Conservation (phyloP, 1,140 invertebrate genomes). For the Cardiocondyla obscurior region DNA sequence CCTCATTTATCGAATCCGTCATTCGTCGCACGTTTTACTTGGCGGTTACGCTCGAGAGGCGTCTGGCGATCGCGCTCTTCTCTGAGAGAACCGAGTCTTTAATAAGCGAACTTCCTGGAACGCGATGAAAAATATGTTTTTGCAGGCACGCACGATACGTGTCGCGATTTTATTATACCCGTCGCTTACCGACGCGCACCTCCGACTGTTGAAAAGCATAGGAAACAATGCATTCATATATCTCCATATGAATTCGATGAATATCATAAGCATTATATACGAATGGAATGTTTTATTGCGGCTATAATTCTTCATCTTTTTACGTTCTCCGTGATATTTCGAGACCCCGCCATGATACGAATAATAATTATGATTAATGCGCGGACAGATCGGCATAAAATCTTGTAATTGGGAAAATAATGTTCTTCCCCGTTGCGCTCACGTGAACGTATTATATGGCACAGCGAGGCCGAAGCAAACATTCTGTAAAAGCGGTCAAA, state of each 20-base stretch:
- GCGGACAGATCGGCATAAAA: background rate
- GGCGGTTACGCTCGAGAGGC: conserved; percentile 64
- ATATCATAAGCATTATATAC: background rate
- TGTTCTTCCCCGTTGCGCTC: conserved; percentile 51
- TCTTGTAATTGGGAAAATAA: conserved; percentile 61
- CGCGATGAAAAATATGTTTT: conserved; percentile 79
- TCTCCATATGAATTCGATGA: background rate
- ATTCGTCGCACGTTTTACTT: conserved; percentile 76
- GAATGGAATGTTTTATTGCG: background rate
- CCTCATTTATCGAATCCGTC: conserved; percentile 67
- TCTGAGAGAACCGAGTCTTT: conserved; percentile 55
- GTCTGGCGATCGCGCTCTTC: conserved; percentile 73
- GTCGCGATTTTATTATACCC: conserved; percentile 79
- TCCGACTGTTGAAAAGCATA: conserved; percentile 55
- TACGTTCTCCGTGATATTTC: background rate
- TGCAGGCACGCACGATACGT: conserved; percentile 78
- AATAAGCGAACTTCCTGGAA: conserved; percentile 77
- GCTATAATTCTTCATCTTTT: background rate
- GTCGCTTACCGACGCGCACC: conserved; percentile 41
- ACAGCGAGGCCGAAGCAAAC: conserved; percentile 62
- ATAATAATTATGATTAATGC: background rate
- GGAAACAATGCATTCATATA: conserved; percentile 30
- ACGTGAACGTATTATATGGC: conserved; percentile 61
- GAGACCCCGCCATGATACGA: background rate
- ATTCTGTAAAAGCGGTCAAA: conserved; percentile 70